phyloP scores from a whole-genome alignment of 2,113 vertebrate genomes.

The Thryonomys swinderianus region DNA sequence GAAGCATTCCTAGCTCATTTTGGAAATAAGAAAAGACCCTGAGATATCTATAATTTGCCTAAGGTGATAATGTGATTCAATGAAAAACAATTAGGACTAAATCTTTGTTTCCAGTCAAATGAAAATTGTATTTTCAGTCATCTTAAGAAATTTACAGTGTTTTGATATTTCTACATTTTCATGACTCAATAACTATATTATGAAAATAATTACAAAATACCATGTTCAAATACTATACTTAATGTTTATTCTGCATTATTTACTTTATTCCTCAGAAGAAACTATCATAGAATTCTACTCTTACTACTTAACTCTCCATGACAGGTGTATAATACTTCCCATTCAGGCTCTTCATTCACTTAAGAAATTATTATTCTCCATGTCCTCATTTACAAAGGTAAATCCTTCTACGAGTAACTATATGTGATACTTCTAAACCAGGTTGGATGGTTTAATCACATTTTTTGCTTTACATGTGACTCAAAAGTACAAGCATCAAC shows the following conservation, averaged over 20 bases:
- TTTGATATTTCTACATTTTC: conserved; percentile 36
- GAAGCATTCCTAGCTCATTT: conserved; percentile 2
- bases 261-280: conserved; percentile 26
- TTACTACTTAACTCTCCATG: neutral
- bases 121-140: neutral
- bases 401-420: conserved; percentile 11
- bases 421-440: conserved; percentile 11
- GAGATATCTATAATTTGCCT: neutral
- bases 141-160: conserved; percentile 20
- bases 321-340: neutral
- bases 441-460: neutral
- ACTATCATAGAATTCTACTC: neutral
- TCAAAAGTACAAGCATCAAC: neutral
- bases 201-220: conserved; percentile 34
- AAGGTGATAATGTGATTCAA: neutral
- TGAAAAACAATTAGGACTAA: conserved; percentile 6
- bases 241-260: neutral
- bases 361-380: conserved; percentile 1
- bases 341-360: neutral
- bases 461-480: conserved; percentile 33
- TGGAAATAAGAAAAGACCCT: neutral
- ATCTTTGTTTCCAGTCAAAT: neutral
- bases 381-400: conserved; percentile 37
- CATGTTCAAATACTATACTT: neutral
- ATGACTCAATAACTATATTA: neutral